Base-by-base conservation (phyloP, 1,140 invertebrate species). In the Muscidifurax raptorellus region DNA sequence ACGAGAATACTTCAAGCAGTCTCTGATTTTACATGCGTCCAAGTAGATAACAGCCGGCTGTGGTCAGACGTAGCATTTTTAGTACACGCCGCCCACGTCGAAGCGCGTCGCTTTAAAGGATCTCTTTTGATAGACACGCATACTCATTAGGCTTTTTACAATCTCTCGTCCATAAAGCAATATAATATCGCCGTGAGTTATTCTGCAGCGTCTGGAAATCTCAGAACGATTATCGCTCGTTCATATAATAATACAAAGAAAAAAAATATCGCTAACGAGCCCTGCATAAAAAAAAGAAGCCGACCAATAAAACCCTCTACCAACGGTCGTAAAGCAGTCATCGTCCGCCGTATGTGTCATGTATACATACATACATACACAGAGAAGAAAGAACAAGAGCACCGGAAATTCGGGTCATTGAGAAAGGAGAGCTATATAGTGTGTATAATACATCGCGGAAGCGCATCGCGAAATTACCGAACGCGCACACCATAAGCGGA, bases 371-470 rank as follows among this genome's bases (percentile, higher is more conserved):
- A n/a, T n/a, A n/a, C n/a, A n/a, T n/a, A 4, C 52, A 59, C 52
- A 5, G 15, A 22, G 18, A 22, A 52, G 15, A 18, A 52, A 52
- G 12, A 69, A 6, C 25, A 67, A 32, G 40, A 27, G 69, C 25
- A 25, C 80, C 80, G 80, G 80, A 82, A 74, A 82, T 82, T 82
- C 80, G 69, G 80, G 13, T 44, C 18, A 74, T 82, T 82, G 30
- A n/a, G 80, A 72, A 82, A 74, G 25, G 44, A 30, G 32, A 71
- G 67, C 13, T 67, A 1, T 67, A n/a, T 25, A 4, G 27, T 71
- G 18, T 71, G 15, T 71, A 27, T n/a, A 71, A 71, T 15, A 71
- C 18, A 71, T 71, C 67, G 67, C 67, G 67, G 67, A 71, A 71
- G 67, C 67, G 67, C 67, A 25, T 80, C 78, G 78, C 66, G 32